phyloP scores from a whole-genome alignment of 2,888 invertebrate species.

The Cybosia mesomella region DNA sequence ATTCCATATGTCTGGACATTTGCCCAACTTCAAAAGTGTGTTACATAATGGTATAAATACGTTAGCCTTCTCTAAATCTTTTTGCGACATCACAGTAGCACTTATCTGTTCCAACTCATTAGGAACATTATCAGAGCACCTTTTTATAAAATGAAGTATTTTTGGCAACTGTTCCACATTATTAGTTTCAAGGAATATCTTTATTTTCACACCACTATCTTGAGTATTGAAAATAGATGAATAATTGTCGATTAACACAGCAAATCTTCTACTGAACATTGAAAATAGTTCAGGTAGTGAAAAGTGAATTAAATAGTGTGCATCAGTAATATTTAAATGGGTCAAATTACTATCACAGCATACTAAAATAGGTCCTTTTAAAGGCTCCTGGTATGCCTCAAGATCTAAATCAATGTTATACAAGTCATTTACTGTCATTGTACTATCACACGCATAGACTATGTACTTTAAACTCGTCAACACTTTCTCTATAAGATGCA shows the following conservation, averaged over 20 bases:
- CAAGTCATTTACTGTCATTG: constrained; percentile 75
- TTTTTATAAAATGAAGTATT: constrained; percentile 86
- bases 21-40: constrained; percentile 88
- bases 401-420: constrained; percentile 73
- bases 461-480: constrained; percentile 58
- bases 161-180: constrained; percentile 88
- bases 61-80: constrained; percentile 78
- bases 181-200: constrained; percentile 87
- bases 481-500: constrained; percentile 70
- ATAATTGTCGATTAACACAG: constrained; percentile 89
- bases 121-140: constrained; percentile 75
- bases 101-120: constrained; percentile 67
- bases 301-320: constrained; percentile 90
- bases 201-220: constrained; percentile 69
- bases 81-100: constrained; percentile 64
- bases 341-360: constrained; percentile 90
- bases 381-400: constrained; percentile 73
- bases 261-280: constrained; percentile 90
- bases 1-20: constrained; percentile 85
- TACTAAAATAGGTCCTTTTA: constrained; percentile 85
- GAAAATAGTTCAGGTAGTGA: constrained; percentile 89
- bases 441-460: constrained; percentile 68
- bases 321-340: constrained; percentile 89
- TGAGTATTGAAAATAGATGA: constrained; percentile 69
- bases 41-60: constrained; percentile 85